A percentile compares a stretch with the other conserved stretches of the same genome.
phyloP scores from a whole-genome alignment of 2,113 vertebrate genomes.

The Scortum barcoo region DNA sequence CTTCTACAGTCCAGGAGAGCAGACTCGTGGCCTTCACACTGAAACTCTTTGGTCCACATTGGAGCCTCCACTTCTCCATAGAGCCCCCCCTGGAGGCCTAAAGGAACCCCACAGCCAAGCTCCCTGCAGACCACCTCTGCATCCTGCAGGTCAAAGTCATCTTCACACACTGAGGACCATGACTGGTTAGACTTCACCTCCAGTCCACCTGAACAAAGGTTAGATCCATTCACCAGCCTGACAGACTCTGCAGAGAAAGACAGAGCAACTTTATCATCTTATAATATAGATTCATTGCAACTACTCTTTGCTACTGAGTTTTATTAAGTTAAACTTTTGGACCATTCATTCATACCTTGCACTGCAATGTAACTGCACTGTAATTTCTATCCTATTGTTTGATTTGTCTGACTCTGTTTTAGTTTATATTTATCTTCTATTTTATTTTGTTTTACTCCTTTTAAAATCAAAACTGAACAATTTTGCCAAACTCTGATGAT shows the following conservation, averaged over 20 bases:
- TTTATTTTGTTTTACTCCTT: no score
- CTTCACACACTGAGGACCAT: slow-evolving; percentile 19
- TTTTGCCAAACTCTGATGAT: no score
- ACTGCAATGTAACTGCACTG: no score
- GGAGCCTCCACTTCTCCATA: slow-evolving; percentile 3
- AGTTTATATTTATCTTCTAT: no score
- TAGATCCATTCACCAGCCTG: background rate
- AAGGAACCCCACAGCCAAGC: slow-evolving; percentile 20
- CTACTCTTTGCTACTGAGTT: no score
- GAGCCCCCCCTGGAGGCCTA: background rate
- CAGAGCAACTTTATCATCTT: no score
- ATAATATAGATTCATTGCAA: background rate
- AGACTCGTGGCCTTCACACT: slow-evolving; percentile 16
- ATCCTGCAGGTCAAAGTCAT: background rate
- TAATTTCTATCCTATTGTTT: no score
- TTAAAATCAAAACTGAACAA: no score
- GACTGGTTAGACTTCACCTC: background rate
- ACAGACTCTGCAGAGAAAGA: slow-evolving; percentile 8
- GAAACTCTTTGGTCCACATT: background rate
- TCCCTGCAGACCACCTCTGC: slow-evolving; percentile 34
- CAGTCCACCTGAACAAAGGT: slow-evolving; percentile 2
- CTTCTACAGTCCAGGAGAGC: background rate
- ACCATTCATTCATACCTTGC: no score
- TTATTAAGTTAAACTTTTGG: no score
- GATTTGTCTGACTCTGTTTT: no score